These are phyloP conservation scores for Sebastes schlegelii DNA, from an alignment of 2,113 vertebrate species.

Conservation along the genomic window DNA sequence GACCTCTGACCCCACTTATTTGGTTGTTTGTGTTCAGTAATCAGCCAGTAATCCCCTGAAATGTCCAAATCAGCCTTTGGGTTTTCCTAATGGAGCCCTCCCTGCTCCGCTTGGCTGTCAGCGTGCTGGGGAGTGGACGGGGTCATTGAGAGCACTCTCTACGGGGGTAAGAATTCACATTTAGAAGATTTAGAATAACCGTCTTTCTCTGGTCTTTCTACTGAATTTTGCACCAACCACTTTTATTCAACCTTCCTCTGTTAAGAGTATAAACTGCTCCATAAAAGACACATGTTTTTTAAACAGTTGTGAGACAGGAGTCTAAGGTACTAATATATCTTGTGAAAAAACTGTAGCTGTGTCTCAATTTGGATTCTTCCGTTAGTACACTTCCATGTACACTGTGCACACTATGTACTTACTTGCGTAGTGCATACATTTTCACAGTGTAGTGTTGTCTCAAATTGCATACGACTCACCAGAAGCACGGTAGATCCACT, in stretches of 20 bases:
- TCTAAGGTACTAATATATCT: too few species aligned
- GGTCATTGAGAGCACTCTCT: slow-evolving; percentile 27
- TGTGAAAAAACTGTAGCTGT: too few species aligned
- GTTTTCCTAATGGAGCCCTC: slow-evolving; percentile 42
- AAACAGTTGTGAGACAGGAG: too few species aligned
- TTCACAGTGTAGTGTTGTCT: too few species aligned
- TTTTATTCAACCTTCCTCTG: too few species aligned
- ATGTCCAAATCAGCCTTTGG: slow-evolving; percentile 51
- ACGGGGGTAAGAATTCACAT: slow-evolving; percentile 9
- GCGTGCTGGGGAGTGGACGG: neutral
- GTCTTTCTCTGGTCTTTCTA: neutral
- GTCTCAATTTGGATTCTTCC: too few species aligned
- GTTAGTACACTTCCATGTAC: too few species aligned
- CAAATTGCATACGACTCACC: too few species aligned
- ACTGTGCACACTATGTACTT: too few species aligned
- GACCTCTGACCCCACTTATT: slow-evolving; percentile 62
- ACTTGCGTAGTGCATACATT: too few species aligned
- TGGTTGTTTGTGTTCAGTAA: slow-evolving; percentile 73
- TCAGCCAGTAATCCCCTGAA: slow-evolving; percentile 68
- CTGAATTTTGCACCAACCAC: too few species aligned
- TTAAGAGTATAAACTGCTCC: neutral
- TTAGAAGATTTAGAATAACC: neutral
- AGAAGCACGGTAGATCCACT: too few species aligned
- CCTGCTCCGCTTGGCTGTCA: slow-evolving; percentile 44
- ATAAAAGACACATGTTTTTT: neutral